Percentiles rank a stretch among this genome's conserved stretches.
phyloP scores from a whole-genome alignment of 2,113 vertebrate genomes.

The Notechis scutatus region DNA sequence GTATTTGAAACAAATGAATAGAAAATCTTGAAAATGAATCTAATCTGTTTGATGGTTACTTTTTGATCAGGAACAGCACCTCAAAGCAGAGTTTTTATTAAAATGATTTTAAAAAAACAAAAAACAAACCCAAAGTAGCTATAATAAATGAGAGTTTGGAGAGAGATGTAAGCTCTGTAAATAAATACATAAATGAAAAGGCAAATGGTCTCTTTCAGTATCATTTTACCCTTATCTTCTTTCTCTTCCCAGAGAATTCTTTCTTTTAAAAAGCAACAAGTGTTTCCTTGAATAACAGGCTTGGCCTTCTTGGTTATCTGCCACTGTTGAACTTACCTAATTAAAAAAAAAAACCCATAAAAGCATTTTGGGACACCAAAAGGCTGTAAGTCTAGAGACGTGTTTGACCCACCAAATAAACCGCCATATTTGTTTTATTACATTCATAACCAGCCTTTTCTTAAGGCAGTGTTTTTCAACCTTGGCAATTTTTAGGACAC shows the following conservation, averaged over 20 bases:
- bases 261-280: conserved; percentile 23
- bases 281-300: conserved; percentile 17
- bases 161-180: neutral
- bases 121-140: neutral
- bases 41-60: neutral
- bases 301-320: neutral
- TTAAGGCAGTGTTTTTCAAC: neutral
- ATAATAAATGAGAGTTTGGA: neutral
- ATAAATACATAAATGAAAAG: neutral
- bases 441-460: neutral
- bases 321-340: conserved; percentile 26
- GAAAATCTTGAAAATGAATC: neutral
- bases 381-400: neutral
- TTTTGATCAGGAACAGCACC: neutral
- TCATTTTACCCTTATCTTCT: neutral
- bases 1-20: neutral
- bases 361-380: neutral
- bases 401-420: neutral
- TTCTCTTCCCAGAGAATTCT: neutral
- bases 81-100: neutral
- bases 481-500: no score
- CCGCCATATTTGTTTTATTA: neutral
- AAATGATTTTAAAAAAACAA: neutral
- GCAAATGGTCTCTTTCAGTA: conserved; percentile 19
- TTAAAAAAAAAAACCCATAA: conserved; percentile 32